These are phyloP conservation scores for Tetranychus cinnabarinus DNA, from an alignment of 1,140 invertebrate genomes.

Conservation along the genomic window DNA sequence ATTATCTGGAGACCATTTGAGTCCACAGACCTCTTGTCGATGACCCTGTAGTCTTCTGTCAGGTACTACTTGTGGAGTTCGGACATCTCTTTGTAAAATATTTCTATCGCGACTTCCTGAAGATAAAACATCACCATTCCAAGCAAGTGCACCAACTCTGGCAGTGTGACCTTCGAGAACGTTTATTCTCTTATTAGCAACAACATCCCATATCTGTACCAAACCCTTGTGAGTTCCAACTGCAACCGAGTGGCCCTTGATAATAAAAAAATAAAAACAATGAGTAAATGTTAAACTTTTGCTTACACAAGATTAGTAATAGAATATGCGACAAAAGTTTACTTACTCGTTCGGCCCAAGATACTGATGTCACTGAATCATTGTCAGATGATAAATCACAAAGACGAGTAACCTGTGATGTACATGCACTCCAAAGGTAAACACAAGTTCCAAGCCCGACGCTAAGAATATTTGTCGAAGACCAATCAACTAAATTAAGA, in stretches of 20 bases:
- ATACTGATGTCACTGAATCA: conserved; percentile 91
- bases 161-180: conserved; percentile 79
- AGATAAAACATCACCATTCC: conserved; percentile 91
- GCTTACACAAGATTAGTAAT: background rate
- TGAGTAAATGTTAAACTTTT: background rate
- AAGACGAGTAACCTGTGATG: conserved; percentile 53
- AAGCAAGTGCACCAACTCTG: conserved; percentile 67
- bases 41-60: conserved; percentile 66
- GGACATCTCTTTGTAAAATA: conserved; percentile 81
- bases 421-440: conserved; percentile 97
- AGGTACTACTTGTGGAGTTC: conserved; percentile 49
- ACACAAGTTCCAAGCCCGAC: conserved; percentile 96
- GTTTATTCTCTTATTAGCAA: conserved; percentile 73
- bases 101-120: conserved; percentile 82
- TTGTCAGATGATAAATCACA: conserved; percentile 81
- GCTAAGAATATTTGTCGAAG: conserved; percentile 89
- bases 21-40: conserved; percentile 84
- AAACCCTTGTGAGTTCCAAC: conserved; percentile 91
- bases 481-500: conserved; percentile 97
- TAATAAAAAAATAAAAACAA: background rate
- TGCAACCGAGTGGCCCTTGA: conserved; percentile 68
- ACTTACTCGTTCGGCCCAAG: conserved; percentile 76
- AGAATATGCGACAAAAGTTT: no score
- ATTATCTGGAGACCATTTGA: conserved; percentile 99
- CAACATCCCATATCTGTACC: conserved; percentile 92